Conservation (phyloP, 2,888 invertebrate genomes). For the Sylvicola cinctus region DNA sequence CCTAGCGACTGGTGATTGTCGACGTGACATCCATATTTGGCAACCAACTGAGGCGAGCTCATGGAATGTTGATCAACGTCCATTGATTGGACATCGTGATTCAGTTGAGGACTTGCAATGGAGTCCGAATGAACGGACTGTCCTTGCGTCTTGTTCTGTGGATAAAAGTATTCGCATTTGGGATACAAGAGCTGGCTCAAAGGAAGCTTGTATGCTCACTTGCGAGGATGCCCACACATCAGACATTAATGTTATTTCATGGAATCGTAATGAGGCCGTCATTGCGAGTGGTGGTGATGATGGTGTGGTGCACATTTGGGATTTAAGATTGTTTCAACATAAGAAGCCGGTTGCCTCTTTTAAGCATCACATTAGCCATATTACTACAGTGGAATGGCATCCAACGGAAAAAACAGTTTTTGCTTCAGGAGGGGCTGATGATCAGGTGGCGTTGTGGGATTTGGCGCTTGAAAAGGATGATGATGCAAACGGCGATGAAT, state of each 20-base stretch:
- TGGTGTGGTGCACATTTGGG: constrained; percentile 87
- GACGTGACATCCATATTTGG: constrained; percentile 88
- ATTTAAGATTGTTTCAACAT: constrained; percentile 63
- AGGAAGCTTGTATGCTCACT: constrained; percentile 80
- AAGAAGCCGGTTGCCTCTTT: constrained; percentile 75
- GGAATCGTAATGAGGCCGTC: constrained; percentile 84
- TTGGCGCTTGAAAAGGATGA: constrained; percentile 71
- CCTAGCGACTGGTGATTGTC: constrained; percentile 86
- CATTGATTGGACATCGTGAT: constrained; percentile 66
- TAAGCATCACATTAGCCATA: constrained; percentile 83
- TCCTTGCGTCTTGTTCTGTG: constrained; percentile 73
- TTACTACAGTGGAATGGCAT: constrained; percentile 96
- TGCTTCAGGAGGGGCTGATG: constrained; percentile 81
- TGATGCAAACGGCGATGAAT: constrained; percentile 39
- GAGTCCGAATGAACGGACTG: constrained; percentile 88
- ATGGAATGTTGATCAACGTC: constrained; percentile 84
- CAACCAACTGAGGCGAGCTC: constrained; percentile 50
- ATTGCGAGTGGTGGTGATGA: constrained; percentile 92
- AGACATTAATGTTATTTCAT: constrained; percentile 94
- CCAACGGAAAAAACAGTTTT: constrained; percentile 83
- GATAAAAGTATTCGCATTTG: constrained; percentile 85
- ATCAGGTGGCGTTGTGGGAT: constrained; percentile 96
- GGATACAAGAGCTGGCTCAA: constrained; percentile 76
- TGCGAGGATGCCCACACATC: constrained; percentile 66
- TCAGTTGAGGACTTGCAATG: constrained; percentile 98